Evolutionary conservation across 2,888 invertebrate genomes (phyloP).

Genomic region (Argyresthia goedartella): DNA sequence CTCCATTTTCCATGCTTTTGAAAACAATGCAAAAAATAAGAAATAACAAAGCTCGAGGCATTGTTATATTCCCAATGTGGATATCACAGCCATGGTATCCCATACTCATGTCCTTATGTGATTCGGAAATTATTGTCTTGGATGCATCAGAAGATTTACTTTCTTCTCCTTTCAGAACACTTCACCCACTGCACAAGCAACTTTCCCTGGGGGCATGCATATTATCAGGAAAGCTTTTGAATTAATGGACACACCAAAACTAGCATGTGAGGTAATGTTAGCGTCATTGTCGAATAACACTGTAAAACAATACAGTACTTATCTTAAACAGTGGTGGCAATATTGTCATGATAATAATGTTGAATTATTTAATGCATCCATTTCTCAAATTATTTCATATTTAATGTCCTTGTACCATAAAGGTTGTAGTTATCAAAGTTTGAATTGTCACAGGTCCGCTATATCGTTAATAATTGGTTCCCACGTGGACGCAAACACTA

Average conservation of each 20-base stretch:
- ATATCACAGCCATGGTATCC: background rate
- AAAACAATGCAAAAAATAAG: constrained; percentile 9
- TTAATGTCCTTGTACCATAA: background rate
- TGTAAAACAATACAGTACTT: constrained; percentile 7
- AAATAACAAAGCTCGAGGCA: constrained; percentile 8
- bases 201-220: constrained; percentile 3
- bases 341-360: constrained; percentile 4
- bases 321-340: constrained; percentile 11
- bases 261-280: constrained; percentile 9
- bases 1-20: constrained; percentile 10
- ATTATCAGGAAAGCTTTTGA: constrained; percentile 10
- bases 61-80: constrained; percentile 8
- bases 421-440: background rate
- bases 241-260: constrained; percentile 6
- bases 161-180: constrained; percentile 10
- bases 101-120: background rate
- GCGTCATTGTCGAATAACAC: constrained; percentile 12
- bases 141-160: constrained; percentile 9
- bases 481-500: background rate
- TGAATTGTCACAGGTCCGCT: background rate
- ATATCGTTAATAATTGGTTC: background rate
- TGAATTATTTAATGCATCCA: background rate
- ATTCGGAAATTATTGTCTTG: constrained; percentile 1
- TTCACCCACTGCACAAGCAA: constrained; percentile 11
- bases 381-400: background rate